Evolutionary conservation across 1,140 invertebrate genomes (phyloP).

Genomic region (Bombus confusus): DNA sequence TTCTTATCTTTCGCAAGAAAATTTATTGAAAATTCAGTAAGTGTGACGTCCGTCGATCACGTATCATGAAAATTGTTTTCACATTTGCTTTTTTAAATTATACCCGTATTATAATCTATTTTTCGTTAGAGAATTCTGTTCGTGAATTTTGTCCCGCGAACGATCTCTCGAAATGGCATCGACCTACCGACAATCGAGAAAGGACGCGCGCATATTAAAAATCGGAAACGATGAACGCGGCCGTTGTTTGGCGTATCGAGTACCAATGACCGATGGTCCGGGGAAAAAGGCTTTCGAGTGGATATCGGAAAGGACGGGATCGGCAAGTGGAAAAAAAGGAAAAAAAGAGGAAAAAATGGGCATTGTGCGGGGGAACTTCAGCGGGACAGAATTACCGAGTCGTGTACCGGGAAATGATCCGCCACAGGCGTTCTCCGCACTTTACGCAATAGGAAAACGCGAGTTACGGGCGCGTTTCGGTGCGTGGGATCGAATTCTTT

Average conservation of each 20-base stretch:
- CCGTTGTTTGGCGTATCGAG: slow-evolving; percentile 2
- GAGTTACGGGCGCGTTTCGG: slow-evolving; percentile 48
- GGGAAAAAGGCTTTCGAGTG: neutral
- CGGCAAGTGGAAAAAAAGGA: neutral
- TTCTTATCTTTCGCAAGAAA: neutral
- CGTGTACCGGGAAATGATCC: slow-evolving; percentile 26
- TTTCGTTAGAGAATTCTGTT: neutral
- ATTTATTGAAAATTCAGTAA: no score
- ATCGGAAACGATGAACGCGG: neutral
- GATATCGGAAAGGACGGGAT: neutral
- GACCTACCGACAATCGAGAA: neutral
- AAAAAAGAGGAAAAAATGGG: neutral
- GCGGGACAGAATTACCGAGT: neutral
- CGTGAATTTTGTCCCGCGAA: neutral
- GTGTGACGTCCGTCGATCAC: no score
- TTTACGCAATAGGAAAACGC: slow-evolving; percentile 59
- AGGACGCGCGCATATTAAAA: slow-evolving; percentile 24
- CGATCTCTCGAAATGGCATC: neutral
- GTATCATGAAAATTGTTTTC: no score
- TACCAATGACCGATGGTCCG: neutral
- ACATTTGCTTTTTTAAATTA: no score
- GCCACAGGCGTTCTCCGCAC: slow-evolving; percentile 40
- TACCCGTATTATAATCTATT: neutral
- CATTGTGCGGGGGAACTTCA: neutral
- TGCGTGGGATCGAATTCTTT: slow-evolving; percentile 46